Evolutionary conservation across 2,888 invertebrate species (phyloP).

Genomic region (Seira sanloemensis): DNA sequence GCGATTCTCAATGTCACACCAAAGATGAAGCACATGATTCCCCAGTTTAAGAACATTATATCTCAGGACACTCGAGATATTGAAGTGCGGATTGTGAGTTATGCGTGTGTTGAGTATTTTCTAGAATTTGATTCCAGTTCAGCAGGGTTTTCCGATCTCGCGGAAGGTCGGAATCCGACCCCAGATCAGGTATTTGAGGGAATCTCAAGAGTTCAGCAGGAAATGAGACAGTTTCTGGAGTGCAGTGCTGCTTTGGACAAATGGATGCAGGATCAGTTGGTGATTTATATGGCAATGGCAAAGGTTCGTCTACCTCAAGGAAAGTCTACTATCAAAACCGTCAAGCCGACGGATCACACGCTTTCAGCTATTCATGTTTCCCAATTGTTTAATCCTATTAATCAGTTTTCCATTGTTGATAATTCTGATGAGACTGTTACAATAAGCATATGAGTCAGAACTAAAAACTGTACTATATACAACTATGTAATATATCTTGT

Average conservation of each 20-base stretch:
- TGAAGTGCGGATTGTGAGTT: constrained; percentile 63
- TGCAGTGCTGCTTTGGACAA: constrained; percentile 62
- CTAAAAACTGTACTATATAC: too few relatives aligned
- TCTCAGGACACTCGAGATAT: constrained; percentile 54
- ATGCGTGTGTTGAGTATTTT: constrained; percentile 67
- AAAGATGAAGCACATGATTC: constrained; percentile 56
- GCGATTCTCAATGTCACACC: constrained; percentile 67
- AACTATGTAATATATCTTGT: too few relatives aligned
- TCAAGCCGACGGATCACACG: constrained; percentile 64
- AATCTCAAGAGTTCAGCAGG: constrained; percentile 54
- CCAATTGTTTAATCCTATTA: constrained; percentile 53
- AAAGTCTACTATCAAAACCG: constrained; percentile 51
- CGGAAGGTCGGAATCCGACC: constrained; percentile 64
- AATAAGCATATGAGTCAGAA: constrained; percentile 37
- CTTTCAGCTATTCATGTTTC: constrained; percentile 70
- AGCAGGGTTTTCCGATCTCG: constrained; percentile 66
- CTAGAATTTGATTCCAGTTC: constrained; percentile 62
- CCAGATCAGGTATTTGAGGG: constrained; percentile 61
- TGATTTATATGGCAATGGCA: constrained; percentile 70
- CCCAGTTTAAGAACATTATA: constrained; percentile 49
- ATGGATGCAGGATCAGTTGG: constrained; percentile 71
- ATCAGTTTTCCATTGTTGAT: constrained; percentile 31
- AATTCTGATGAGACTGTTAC: constrained; percentile 33
- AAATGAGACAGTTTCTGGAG: constrained; percentile 52
- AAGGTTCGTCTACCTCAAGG: constrained; percentile 50